Evolutionary conservation across 2,888 invertebrate species (phyloP).

Genomic region (Netelia inedita): DNA sequence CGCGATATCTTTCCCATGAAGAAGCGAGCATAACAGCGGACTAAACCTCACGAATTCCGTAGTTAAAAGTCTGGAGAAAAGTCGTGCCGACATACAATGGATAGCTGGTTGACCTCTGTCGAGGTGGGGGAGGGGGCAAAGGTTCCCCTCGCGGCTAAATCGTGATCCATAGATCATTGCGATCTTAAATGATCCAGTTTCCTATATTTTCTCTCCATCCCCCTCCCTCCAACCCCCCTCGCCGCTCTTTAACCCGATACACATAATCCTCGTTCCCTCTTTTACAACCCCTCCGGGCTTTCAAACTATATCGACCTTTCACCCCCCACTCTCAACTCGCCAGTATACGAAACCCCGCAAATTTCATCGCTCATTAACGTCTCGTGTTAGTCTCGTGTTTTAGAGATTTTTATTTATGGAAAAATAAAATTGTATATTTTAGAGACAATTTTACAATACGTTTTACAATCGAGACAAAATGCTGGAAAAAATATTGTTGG

Average conservation of each 20-base stretch:
- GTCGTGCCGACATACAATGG: slow-evolving; percentile 75
- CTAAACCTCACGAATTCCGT: slow-evolving; percentile 33
- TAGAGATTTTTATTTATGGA: not conserved
- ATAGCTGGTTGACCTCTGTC: slow-evolving; percentile 66
- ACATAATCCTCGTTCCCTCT: slow-evolving; percentile 26
- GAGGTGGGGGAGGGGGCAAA: slow-evolving; percentile 67
- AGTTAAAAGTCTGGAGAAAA: slow-evolving; percentile 49
- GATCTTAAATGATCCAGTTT: slow-evolving; percentile 75
- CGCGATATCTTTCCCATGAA: slow-evolving; percentile 66
- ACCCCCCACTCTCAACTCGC: slow-evolving; percentile 8
- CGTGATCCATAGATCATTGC: slow-evolving; percentile 79
- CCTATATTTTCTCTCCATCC: slow-evolving; percentile 54
- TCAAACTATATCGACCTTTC: slow-evolving; percentile 30
- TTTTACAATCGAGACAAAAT: too few species aligned
- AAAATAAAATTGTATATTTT: too few species aligned
- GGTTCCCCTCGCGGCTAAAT: slow-evolving; percentile 72
- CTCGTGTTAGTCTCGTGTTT: not conserved
- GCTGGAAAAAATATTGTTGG: not conserved
- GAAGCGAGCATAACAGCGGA: slow-evolving; percentile 55
- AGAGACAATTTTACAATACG: too few species aligned
- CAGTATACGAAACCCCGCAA: not conserved
- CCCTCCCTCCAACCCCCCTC: slow-evolving; percentile 25
- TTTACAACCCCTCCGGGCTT: not conserved
- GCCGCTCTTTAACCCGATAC: slow-evolving; percentile 19
- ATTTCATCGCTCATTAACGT: not conserved